Evolutionary conservation across 1,140 invertebrate genomes (phyloP), one percentile per base, ranked within the genome.

Genomic region (Ylistrum balloti): DNA sequence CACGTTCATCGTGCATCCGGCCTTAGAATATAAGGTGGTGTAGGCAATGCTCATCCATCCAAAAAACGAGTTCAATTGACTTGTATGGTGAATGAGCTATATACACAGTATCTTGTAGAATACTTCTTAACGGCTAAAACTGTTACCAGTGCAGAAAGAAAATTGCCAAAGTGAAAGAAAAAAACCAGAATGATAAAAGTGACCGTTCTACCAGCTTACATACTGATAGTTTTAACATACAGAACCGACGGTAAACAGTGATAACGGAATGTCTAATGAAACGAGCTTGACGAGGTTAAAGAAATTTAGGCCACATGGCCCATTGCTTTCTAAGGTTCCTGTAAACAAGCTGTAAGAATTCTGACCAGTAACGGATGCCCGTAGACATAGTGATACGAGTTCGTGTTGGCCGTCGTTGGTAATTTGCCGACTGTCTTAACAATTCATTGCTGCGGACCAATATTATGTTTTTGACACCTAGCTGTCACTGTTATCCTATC

Each of bases 401-500:
- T 74, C n/a, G 56, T 28, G 56, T n/a, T 74, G 1, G n/a, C 7
- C n/a, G 56, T 17, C 56, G 0, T 74, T 74, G 56, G 56, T 5
- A 74, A n/a, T 17, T 74, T 74, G 1, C 56, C 56, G 56, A n/a
- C 56, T 74, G 56, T 74, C 56, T 74, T 5, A 74, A 74, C 22
- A 74, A 74, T 74, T 28, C 56, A 74, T 74, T 74, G 22, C 56
- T 74, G n/a, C n/a, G 56, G 56, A 74, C 56, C n/a, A 28, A 28
- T 74, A 74, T 74, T n/a, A n/a, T 74, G 56, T 74, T 74, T 74
- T n/a, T 74, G 56, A 74, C 56, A 74, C 56, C 17, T 74, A 74
- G 56, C 56, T 74, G 56, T 74, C 56, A 74, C 56, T 74, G 3
- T 74, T 74, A 22, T n/a, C 56, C 17, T 74, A 28, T 74, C 56